Conservation (phyloP, 2,797 vertebrate genomes). For the Coracias cyanogaster region DNA sequence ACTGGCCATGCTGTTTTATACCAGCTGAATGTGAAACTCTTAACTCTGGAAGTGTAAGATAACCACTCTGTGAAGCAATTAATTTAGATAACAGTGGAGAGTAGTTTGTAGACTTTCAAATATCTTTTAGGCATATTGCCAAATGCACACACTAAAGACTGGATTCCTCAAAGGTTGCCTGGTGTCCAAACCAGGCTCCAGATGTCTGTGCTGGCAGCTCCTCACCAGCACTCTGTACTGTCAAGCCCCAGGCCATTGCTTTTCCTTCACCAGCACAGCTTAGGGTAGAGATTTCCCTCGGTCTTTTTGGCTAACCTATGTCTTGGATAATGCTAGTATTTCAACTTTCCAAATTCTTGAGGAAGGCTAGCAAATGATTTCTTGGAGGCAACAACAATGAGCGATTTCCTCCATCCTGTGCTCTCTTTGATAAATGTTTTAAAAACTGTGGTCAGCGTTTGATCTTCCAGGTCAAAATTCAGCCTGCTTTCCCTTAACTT, state of each 20-base stretch:
- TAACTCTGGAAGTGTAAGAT: neutral
- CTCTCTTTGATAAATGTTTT: slow-evolving; percentile 20
- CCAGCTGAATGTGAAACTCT: neutral
- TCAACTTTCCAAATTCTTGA: neutral
- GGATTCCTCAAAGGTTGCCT: neutral
- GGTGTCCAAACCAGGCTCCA: neutral
- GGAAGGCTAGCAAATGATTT: neutral
- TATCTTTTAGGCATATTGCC: neutral
- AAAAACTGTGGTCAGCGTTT: neutral
- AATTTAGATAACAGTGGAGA: neutral
- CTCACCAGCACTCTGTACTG: neutral
- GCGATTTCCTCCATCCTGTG: neutral
- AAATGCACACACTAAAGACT: neutral
- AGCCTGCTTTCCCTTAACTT: slow-evolving; percentile 46
- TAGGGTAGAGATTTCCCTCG: neutral
- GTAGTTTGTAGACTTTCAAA: neutral
- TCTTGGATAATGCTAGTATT: neutral
- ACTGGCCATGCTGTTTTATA: neutral
- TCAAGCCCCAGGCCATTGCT: neutral
- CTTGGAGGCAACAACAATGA: slow-evolving; percentile 10
- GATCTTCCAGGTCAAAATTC: slow-evolving; percentile 27
- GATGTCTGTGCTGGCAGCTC: neutral
- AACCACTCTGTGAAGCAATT: neutral
- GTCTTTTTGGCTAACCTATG: neutral
- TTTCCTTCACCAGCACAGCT: neutral